Evolutionary conservation across 2,797 vertebrate species (phyloP), one percentile per base, ranked within the genome.

Genomic region (Falco berigora): DNA sequence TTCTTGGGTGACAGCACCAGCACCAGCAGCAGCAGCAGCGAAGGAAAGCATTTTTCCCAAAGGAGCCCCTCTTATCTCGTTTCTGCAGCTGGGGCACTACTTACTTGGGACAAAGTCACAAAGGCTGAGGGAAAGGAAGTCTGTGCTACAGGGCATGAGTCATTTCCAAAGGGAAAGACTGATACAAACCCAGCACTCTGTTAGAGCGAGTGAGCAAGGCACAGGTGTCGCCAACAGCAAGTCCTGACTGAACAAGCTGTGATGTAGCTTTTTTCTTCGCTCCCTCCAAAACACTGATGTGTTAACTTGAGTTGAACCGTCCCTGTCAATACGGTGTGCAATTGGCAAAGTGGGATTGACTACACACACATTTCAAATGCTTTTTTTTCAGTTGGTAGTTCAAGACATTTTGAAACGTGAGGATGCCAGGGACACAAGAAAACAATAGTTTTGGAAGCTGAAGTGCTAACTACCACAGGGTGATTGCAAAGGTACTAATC

Each of bases 41-140:
- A 44, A 1, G 12, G 56, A 4, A 21, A 52, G 6, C 1, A 0
- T 34, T 83, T 53, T 85, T 53, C 52, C 32, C 1, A 4, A 8
- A 8, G 9, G 23, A 77, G 12, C 13, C 38, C 18, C 9, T 63
- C 64, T 72, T 77, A 36, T 18, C 61, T 80, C 3, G 0, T 38
- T 78, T 84, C 75, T 76, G 61, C 30, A 2, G 10, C 30, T 79
- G 56, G 10, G 75, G 47, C 7, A 1, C 18, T 62, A 23, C 32
- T 80, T 59, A 12, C 67, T 82, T 58, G 62, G 52, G 52, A 40
- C 27, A 91, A 27, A 24, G 16, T 59, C 63, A 73, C 34, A 49
- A 53, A 77, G 34, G 34, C 63, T 64, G 11, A 14, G 38, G 34
- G 32, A 87, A 93, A 73, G 69, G 30, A 76, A 82, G 56, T 49